Evolutionary conservation across 2,888 invertebrate genomes (phyloP).

Genomic region (Drosophila testacea): DNA sequence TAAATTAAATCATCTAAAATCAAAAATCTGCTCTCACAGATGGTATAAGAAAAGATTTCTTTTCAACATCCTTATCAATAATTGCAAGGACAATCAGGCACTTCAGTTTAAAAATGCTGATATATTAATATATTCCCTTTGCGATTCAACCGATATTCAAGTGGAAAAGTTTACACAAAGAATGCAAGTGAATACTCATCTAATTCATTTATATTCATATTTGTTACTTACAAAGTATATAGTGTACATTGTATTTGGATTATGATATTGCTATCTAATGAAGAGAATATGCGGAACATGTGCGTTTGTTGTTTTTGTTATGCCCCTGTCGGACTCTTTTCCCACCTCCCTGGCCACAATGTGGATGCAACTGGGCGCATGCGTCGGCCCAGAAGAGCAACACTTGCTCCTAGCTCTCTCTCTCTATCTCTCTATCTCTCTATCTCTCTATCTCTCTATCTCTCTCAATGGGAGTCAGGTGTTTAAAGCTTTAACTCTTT

Average conservation of each 20-base stretch:
- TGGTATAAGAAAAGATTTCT: too few relatives aligned
- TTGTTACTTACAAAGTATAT: too few relatives aligned
- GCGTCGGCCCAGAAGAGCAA: slow-evolving; percentile 40
- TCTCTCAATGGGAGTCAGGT: slow-evolving; percentile 1
- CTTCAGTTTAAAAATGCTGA: too few relatives aligned
- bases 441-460: slow-evolving; percentile 1
- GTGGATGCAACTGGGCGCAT: slow-evolving; percentile 34
- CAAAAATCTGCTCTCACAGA: too few relatives aligned
- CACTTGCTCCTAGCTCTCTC: slow-evolving; percentile 18
- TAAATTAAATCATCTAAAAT: too few relatives aligned
- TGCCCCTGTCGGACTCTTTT: background rate
- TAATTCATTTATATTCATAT: slow-evolving; percentile 9
- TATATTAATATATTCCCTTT: too few relatives aligned
- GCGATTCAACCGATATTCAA: too few relatives aligned
- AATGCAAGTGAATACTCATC: background rate
- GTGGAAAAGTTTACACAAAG: background rate
- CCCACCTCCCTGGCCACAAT: background rate
- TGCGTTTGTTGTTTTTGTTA: slow-evolving; percentile 35
- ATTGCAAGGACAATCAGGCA: too few relatives aligned
- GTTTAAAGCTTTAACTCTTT: background rate
- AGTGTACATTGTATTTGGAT: slow-evolving; percentile 2
- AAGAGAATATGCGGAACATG: slow-evolving; percentile 28
- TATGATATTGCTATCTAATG: slow-evolving; percentile 11
- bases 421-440: slow-evolving; percentile 2
- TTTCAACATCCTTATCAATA: too few relatives aligned